Percentiles rank a stretch among this genome's conserved stretches.
Conservation (phyloP, 2,888 invertebrate genomes). For the Parascotia fuliginaria region DNA sequence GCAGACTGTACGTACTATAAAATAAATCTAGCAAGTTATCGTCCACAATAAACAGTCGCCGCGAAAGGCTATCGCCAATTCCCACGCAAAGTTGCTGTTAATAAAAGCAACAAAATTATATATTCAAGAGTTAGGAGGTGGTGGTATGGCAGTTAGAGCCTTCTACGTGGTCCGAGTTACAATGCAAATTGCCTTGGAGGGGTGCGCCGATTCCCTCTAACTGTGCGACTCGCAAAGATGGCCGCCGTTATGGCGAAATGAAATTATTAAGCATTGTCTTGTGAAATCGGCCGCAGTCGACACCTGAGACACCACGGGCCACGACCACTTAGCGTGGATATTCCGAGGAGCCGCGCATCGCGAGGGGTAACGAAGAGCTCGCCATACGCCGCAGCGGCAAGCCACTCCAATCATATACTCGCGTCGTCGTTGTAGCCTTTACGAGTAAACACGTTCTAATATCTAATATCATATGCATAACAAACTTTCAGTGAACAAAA, state of each 20-base stretch:
- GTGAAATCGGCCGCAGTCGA: slow-evolving; percentile 85
- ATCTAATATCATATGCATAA: neutral
- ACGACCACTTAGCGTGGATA: slow-evolving; percentile 69
- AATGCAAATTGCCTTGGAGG: slow-evolving; percentile 85
- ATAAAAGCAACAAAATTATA: slow-evolving; percentile 86
- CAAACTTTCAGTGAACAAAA: neutral
- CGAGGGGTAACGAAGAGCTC: slow-evolving; percentile 25
- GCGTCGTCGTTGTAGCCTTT: neutral
- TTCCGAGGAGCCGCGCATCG: slow-evolving; percentile 38
- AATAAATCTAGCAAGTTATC: slow-evolving; percentile 85
- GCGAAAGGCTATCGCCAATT: slow-evolving; percentile 83
- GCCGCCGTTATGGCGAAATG: slow-evolving; percentile 85
- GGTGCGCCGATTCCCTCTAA: slow-evolving; percentile 84
- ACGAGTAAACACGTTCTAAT: slow-evolving; percentile 3
- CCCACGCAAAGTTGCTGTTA: slow-evolving; percentile 85
- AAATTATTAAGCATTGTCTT: slow-evolving; percentile 87
- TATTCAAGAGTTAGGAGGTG: slow-evolving; percentile 85
- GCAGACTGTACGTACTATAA: slow-evolving; percentile 75
- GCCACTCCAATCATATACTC: neutral
- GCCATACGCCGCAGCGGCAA: slow-evolving; percentile 14
- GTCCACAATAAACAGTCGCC: slow-evolving; percentile 81
- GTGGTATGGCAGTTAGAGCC: slow-evolving; percentile 81
- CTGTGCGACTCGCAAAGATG: slow-evolving; percentile 84
- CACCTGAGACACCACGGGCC: slow-evolving; percentile 76
- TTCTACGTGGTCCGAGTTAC: slow-evolving; percentile 85